Evolutionary conservation across 64 coral and sea anemone genomes (phyloP).

Genomic region (Trachythela sp.): DNA sequence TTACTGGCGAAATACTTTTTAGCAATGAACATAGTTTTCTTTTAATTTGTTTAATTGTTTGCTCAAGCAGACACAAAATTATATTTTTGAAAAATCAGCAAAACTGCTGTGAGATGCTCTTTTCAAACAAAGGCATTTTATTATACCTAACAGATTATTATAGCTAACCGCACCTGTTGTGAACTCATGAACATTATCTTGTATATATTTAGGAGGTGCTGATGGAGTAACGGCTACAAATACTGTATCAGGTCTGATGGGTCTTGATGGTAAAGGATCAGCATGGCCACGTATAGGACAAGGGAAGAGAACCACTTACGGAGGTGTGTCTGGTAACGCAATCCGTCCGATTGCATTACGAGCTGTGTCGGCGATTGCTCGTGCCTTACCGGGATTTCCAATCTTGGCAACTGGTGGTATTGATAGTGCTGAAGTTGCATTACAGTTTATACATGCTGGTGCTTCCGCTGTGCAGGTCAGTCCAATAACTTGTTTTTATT

Average conservation of each 20-base stretch:
- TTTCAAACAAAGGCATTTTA: too few species aligned
- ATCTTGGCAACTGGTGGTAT: constrained; percentile 93
- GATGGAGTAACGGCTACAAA: constrained; percentile 99
- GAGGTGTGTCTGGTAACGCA: constrained; percentile 89
- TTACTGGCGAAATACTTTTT: too few species aligned
- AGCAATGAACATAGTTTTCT: too few species aligned
- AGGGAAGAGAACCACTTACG: constrained; percentile 81
- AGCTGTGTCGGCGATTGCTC: constrained; percentile 86
- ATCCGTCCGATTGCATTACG: constrained; percentile 92
- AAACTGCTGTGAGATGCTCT: too few species aligned
- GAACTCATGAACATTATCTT: too few species aligned
- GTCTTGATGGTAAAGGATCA: constrained; percentile 35
- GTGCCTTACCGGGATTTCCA: constrained; percentile 80
- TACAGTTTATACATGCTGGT: constrained; percentile 92
- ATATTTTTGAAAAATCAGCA: too few species aligned
- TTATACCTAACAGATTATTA: too few species aligned
- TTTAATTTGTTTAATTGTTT: too few species aligned
- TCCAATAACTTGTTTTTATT: too few species aligned
- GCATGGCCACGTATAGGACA: constrained; percentile 82
- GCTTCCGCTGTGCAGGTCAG: constrained; percentile 82
- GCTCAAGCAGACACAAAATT: too few species aligned
- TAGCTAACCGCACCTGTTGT: too few species aligned
- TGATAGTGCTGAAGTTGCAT: constrained; percentile 89
- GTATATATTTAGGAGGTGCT: constrained; percentile 54
- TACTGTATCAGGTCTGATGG: constrained; percentile 97